Evolutionary conservation across 2,888 invertebrate species (phyloP), one percentile per base, ranked within the genome.

Genomic region (Hyposoter didymator): DNA sequence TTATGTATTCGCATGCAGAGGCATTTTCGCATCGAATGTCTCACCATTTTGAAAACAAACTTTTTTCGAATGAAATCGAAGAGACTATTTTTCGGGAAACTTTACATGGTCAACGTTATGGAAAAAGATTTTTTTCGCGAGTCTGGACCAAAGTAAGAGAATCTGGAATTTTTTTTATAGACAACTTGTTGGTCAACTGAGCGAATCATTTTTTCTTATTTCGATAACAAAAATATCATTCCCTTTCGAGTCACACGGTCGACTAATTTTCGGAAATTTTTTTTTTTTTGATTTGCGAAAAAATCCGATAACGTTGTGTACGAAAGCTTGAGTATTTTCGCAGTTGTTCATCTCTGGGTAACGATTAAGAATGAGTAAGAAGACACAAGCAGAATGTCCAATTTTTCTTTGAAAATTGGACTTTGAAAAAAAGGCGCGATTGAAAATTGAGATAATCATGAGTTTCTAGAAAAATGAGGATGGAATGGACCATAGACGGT

Each of bases 1-100:
- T 35, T 72, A 59, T 59, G n/a, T 70, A 32, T 47, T 47, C 45
- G 7, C 17, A 70, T 52, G 45, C 43, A 78, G 35, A 28, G 67
- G 66, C 39, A 45, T 19, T 78, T 45, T 66, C 14, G 35, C 17
- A 22, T 39, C 32, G 8, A 32, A 8, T 47, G 6, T n/a, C 14
- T 1, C 19, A 39, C 39, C 0, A 43, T 35, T 2, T 0, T 2
- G 22, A 69, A 28, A 28, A 59, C 4, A 14, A 22, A 55, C 10
- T 22, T 22, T 6, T 55, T 22, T 52, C 2, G 12, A 10, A 8
- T 19, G 22, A 2, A 22, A 1, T 52, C 22, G 10, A 2, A n/a
- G 2, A 22, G n/a, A 8, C 19, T 2, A 52, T 52, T 52, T 55
- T 22, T 10, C 4, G 0, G 3, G 22, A 10, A 55, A 22, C 12